Evolutionary conservation across 2,888 invertebrate species (phyloP), one percentile per base, ranked within the genome.

Genomic region (Oasisia sp.): DNA sequence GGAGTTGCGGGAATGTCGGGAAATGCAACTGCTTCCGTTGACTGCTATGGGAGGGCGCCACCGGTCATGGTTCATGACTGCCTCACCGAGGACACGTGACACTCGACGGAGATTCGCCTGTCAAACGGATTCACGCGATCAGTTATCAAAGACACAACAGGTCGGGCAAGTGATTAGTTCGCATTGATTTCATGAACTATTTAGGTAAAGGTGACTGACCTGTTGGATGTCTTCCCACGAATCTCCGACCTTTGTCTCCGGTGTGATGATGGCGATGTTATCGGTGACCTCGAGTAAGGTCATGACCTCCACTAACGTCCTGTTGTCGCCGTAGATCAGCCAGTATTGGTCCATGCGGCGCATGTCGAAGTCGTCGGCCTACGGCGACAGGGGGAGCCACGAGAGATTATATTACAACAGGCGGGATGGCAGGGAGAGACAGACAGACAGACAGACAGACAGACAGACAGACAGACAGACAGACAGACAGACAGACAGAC

Each of bases 321-420:
- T 74, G n/a, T 74, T 19, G 74, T 74, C 74, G 74, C 74, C 74
- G n/a, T 74, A 74, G 74, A 74, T 74, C 19, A 74, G 74, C 74
- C 74, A 74, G 74, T 27, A 19, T 27, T 74, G 74, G 74, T 74
- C 74, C 74, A 74, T 74, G 27, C 74, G 19, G 7, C 74, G 74
- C 74, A 74, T 19, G 19, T 74, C 74, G n/a, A 74, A 74, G 27
- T 74, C 74, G 74, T 27, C 74, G 27, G 74, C 74, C 74, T 74
- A 74, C 74, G 27, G n/a, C 74, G 74, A 74, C n/a, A 58, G 74
- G 14, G 74, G 27, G 2, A 74, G 19, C 27, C 19, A 74, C 14
- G 7, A 5, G n/a, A 7, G 74, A n/a, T 19, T n/a, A 27, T 27
- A n/a, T 74, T 19, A 74, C 74, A 27, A 3, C 74, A 74, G 14